Evolutionary conservation across 37 sponge, comb jelly and placozoan species (phyloP), one percentile per base, ranked within the genome.

Genomic region (Bolinopsis microptera): DNA sequence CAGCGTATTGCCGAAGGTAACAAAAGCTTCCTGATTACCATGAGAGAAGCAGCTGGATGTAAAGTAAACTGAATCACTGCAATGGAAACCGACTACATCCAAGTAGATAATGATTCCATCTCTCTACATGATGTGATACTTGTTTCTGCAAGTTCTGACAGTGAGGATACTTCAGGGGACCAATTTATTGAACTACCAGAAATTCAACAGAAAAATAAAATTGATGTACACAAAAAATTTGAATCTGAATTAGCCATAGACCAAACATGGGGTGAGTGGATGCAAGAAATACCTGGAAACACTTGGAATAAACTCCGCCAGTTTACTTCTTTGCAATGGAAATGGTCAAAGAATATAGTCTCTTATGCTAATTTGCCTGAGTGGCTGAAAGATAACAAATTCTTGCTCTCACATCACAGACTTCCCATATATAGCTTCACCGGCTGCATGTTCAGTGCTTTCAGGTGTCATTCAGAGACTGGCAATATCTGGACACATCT

Each of bases 401-500:
- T 77, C 69, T 83, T 98, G 30, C 40, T 31, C 5, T 80, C 83
- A 23, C 90, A 93, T 36, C 83, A 98, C 69, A 94, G 99, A 0
- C 97, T 96, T 21, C 97, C 96, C 0, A 95, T 96, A 92, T 76
- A 92, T 69, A 96, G 97, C 22, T 86, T 96, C 80, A 27, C 67
- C 0, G 94, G 86, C 8, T 98, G 99, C 38, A 48, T 97, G 23
- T 94, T 94, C 76, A 96, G 95, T 69, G 94, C 96, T 69, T 96
- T 96, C 69, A 94, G 95, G 8, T n/a, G 95, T 35, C 97, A 98
- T 95, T 96, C 96, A 0, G 97, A 98, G 67, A 98, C 97, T 0
- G 97, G 95, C 92, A 98, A 98, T 92, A 97, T 98, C 18, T 98
- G 99, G 99, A 97, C 99, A 33, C 99, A 98, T 83, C 94, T 98